Conservation (phyloP, 1,140 invertebrate genomes). For the Drosophila ironensis region DNA sequence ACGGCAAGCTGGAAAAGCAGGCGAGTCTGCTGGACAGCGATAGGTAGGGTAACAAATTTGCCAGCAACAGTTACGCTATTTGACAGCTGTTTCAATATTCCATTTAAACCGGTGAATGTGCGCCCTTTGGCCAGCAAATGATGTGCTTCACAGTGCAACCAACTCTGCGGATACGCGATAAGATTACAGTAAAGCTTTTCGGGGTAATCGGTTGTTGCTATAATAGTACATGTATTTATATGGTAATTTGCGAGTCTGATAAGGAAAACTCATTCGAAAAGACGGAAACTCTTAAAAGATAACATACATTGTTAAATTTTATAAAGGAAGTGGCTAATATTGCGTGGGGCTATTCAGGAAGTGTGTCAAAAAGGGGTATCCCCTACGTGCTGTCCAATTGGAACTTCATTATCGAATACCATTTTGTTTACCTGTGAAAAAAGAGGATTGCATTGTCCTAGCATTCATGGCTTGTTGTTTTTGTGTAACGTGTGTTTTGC, state of each 20-base stretch:
- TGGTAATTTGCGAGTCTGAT: not conserved
- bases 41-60: conserved; percentile 46
- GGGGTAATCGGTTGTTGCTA: conserved; percentile 17
- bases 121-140: conserved; percentile 3
- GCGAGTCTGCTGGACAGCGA: conserved; percentile 64
- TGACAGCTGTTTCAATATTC: conserved; percentile 36
- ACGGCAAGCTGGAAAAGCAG: conserved; percentile 74
- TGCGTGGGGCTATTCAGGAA: not conserved
- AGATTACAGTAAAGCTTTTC: conserved; percentile 45
- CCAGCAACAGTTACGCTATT: not conserved
- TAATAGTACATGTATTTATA: conserved; percentile 7
- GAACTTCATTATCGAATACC: too few species aligned
- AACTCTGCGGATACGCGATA: conserved; percentile 46
- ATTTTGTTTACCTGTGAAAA: too few species aligned
- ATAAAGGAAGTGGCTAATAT: conserved; percentile 9
- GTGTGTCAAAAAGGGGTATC: not conserved
- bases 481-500: conserved; percentile 33
- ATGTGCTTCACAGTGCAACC: not conserved
- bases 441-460: too few species aligned
- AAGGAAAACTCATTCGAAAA: not conserved
- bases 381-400: not conserved
- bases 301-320: not conserved
- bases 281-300: conserved; percentile 15
- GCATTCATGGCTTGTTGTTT: conserved; percentile 24
- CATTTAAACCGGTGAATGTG: conserved; percentile 16